Conservation (phyloP, 2,113 vertebrate genomes). For the Oncorhynchus gorbuscha region DNA sequence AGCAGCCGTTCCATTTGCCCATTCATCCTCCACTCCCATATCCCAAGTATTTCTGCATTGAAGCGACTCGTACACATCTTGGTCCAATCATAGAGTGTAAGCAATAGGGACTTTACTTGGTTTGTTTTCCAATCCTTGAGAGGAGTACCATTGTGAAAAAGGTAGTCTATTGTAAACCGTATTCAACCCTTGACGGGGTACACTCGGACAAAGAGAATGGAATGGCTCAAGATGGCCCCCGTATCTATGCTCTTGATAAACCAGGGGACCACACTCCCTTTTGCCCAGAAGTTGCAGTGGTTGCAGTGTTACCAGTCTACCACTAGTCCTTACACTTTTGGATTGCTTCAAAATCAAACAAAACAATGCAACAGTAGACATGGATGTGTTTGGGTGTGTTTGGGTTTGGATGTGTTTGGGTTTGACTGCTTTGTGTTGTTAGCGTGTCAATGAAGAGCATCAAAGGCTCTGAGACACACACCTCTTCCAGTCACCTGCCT, state of each 20-base stretch:
- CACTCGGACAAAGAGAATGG: no score
- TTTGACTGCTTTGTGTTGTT: not conserved
- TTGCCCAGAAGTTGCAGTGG: no score
- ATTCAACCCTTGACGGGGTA: no score
- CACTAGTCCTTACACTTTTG: no score
- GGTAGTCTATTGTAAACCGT: no score
- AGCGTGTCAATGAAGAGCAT: conserved; percentile 33
- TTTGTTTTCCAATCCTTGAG: conserved; percentile 34
- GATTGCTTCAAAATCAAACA: no score
- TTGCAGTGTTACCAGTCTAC: no score
- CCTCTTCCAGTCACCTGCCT: conserved; percentile 32
- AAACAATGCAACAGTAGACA: no score
- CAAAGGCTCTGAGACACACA: conserved; percentile 29
- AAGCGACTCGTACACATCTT: conserved; percentile 8
- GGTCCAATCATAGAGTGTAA: conserved; percentile 23
- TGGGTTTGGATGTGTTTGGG: not conserved
- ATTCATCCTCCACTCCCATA: conserved; percentile 1
- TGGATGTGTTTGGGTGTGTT: not conserved
- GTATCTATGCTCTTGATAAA: no score
- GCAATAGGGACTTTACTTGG: conserved; percentile 1
- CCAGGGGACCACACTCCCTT: no score
- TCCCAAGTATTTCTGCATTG: not conserved
- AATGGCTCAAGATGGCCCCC: no score
- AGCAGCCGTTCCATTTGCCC: conserved; percentile 34
- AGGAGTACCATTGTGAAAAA: no score